Evolutionary conservation across 2,113 vertebrate species (phyloP).

Genomic region (Bubo bubo): DNA sequence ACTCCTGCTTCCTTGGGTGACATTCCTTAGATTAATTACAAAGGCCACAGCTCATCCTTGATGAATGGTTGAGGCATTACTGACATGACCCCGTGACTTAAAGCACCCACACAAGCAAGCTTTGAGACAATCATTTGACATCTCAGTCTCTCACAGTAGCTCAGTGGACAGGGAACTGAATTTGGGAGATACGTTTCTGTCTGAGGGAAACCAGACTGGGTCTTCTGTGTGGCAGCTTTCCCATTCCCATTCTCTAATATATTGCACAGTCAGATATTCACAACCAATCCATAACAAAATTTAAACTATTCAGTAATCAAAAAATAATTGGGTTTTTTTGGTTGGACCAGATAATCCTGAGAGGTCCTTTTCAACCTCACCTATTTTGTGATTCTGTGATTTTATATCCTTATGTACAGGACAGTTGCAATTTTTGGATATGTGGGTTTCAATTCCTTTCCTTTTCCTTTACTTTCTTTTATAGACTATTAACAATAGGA

Average conservation of each 20-base stretch:
- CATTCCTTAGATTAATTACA: too few species aligned
- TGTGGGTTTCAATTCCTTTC: neutral
- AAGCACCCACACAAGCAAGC: too few species aligned
- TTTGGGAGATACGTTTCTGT: neutral
- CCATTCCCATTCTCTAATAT: neutral
- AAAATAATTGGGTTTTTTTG: neutral
- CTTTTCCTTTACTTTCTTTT: neutral
- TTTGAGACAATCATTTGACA: too few species aligned
- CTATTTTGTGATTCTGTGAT: neutral
- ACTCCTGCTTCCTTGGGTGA: too few species aligned
- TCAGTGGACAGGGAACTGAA: neutral
- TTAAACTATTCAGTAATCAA: neutral
- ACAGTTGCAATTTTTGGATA: neutral
- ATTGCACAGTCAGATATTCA: neutral
- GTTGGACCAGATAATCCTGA: neutral
- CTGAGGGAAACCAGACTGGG: neutral
- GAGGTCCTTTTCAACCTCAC: neutral
- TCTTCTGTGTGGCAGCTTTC: neutral
- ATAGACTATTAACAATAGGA: neutral
- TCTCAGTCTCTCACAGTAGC: neutral
- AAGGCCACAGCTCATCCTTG: too few species aligned
- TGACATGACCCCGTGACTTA: too few species aligned
- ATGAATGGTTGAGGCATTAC: too few species aligned
- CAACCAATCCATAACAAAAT: neutral
- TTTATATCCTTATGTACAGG: neutral